Evolutionary conservation across 2,113 vertebrate genomes (phyloP).

Genomic region (Fregata magnificens): DNA sequence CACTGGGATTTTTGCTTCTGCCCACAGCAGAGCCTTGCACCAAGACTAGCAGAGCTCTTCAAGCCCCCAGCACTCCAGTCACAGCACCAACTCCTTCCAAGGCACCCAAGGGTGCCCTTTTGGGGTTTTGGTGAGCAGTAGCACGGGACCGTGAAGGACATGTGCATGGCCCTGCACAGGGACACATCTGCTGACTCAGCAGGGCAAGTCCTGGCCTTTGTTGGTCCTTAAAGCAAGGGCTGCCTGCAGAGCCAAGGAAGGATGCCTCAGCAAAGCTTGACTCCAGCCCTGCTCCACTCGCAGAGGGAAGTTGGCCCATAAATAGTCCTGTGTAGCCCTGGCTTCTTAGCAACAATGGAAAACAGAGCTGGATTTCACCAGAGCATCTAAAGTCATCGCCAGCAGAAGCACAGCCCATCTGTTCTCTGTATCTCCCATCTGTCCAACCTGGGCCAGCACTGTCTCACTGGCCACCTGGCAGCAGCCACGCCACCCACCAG

Average conservation of each 20-base stretch:
- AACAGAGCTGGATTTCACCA: neutral
- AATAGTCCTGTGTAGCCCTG: neutral
- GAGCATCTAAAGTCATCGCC: neutral
- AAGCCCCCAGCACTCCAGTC: neutral
- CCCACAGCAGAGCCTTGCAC: neutral
- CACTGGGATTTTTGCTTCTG: neutral
- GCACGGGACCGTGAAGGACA: neutral
- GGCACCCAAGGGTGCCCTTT: neutral
- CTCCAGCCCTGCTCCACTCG: neutral
- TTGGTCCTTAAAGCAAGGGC: neutral
- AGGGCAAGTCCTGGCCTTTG: neutral
- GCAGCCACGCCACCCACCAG: neutral
- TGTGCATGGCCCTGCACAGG: neutral
- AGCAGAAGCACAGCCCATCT: neutral
- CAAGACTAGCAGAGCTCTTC: neutral
- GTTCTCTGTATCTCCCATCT: neutral
- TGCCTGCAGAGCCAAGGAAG: neutral
- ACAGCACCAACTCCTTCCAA: neutral
- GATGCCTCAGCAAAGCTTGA: neutral
- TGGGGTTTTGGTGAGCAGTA: neutral
- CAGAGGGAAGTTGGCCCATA: neutral
- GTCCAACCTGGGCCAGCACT: neutral
- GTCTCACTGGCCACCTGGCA: neutral
- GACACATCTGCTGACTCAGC: neutral
- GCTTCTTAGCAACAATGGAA: neutral